These are phyloP conservation scores for Nemurella pictetii DNA, from an alignment of 2,888 invertebrate species.

Conservation along the genomic window DNA sequence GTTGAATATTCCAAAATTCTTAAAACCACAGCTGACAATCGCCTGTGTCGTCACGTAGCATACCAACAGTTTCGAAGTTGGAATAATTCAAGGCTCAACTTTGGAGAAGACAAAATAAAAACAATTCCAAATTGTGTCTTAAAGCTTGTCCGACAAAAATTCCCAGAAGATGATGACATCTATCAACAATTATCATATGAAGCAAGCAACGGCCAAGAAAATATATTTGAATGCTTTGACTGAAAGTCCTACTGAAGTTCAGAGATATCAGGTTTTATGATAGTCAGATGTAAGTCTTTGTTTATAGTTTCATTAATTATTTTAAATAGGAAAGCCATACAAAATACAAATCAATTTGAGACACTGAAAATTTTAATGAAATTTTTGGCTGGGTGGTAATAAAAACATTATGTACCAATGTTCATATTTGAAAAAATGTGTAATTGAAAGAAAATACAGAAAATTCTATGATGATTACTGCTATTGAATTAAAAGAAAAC, in stretches of 20 bases:
- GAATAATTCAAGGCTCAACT: neutral
- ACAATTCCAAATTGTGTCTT: conserved; percentile 9
- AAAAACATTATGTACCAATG: no score
- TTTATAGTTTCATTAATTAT: no score
- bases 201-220: neutral
- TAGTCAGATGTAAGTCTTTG: no score
- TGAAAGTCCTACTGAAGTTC: neutral
- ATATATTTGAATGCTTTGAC: neutral
- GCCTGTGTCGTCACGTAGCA: conserved; percentile 12
- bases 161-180: neutral
- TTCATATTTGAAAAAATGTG: no score
- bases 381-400: no score
- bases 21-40: neutral
- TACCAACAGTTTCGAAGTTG: conserved; percentile 11
- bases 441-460: no score
- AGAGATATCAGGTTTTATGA: no score
- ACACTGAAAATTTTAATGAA: no score
- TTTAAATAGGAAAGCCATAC: no score
- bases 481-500: no score
- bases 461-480: no score
- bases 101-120: neutral
- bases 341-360: no score
- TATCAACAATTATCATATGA: neutral
- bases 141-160: neutral
- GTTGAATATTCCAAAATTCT: neutral